Percentiles rank a stretch among this genome's conserved stretches.
phyloP scores from a whole-genome alignment of 1,140 invertebrate genomes.

The Drosophila trapezifrons region DNA sequence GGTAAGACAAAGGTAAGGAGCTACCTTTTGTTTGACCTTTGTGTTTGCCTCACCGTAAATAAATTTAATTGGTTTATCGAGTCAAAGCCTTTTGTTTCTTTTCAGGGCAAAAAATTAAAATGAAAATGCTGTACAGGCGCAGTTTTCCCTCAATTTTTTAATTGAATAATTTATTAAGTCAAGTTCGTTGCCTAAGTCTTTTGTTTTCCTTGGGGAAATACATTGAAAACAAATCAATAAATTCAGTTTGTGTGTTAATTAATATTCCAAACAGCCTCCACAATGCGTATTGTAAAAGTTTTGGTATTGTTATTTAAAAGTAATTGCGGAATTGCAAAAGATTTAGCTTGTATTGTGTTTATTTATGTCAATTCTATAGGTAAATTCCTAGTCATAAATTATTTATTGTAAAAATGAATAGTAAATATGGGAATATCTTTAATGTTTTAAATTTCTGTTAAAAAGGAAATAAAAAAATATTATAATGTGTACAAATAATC shows the following conservation, averaged over 20 bases:
- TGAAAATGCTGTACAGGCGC: not conserved
- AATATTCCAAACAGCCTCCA: not conserved
- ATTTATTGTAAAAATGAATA: not conserved
- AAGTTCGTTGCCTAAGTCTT: conserved; percentile 77
- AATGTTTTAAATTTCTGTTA: too few species aligned
- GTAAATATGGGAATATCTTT: too few species aligned
- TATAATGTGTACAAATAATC: not conserved
- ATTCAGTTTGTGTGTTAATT: not conserved
- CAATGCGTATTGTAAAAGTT: conserved; percentile 25
- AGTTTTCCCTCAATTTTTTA: not conserved
- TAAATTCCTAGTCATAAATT: too few species aligned
- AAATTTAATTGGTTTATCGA: conserved; percentile 49
- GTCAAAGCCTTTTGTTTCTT: conserved; percentile 26
- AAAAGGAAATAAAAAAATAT: not conserved
- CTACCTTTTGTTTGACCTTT: conserved; percentile 59
- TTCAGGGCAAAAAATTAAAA: conserved; percentile 5
- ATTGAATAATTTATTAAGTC: conserved; percentile 36
- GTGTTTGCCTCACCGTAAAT: conserved; percentile 56
- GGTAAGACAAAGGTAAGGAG: not conserved
- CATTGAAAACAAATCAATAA: conserved; percentile 1
- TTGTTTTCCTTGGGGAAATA: conserved; percentile 35
- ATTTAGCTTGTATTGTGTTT: not conserved
- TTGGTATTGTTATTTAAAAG: not conserved
- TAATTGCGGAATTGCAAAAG: not conserved
- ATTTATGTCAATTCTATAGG: not conserved